Evolutionary conservation across 1,140 invertebrate genomes (phyloP).

Genomic region (Mizuhopecten yessoensis): DNA sequence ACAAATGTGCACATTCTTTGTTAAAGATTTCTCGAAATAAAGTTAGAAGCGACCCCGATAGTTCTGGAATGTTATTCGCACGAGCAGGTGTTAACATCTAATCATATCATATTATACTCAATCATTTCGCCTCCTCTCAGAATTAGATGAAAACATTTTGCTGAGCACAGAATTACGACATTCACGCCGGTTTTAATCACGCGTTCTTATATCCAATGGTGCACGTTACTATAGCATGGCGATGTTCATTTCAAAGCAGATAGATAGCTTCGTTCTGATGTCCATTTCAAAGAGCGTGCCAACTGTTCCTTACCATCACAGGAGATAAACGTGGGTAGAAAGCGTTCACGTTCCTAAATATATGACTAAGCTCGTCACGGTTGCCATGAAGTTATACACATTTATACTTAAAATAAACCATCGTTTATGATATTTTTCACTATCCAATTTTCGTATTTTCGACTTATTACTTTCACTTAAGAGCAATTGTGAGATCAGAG

Average conservation of each 20-base stretch:
- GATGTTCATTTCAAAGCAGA: conserved; percentile 20
- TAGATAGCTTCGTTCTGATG: conserved; percentile 10
- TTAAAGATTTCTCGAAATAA: no score
- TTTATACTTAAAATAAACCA: conserved; percentile 16
- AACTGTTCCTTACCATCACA: background rate
- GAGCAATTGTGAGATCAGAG: background rate
- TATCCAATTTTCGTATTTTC: conserved; percentile 20
- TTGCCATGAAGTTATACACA: background rate
- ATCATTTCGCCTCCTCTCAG: no score
- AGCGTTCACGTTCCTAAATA: background rate
- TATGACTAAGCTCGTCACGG: background rate
- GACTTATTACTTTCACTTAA: background rate
- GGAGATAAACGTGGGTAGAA: background rate
- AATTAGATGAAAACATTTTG: background rate
- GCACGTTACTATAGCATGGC: background rate
- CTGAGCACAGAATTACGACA: background rate
- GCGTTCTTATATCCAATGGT: background rate
- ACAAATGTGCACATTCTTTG: no score
- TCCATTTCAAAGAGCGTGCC: conserved; percentile 6
- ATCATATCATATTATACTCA: background rate
- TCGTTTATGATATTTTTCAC: background rate
- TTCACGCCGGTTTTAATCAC: background rate
- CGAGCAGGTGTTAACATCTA: background rate
- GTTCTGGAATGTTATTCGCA: background rate
- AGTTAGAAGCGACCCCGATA: no score